phyloP scores from a whole-genome alignment of 1,140 invertebrate genomes.

The Conopomorpha cramerella region DNA sequence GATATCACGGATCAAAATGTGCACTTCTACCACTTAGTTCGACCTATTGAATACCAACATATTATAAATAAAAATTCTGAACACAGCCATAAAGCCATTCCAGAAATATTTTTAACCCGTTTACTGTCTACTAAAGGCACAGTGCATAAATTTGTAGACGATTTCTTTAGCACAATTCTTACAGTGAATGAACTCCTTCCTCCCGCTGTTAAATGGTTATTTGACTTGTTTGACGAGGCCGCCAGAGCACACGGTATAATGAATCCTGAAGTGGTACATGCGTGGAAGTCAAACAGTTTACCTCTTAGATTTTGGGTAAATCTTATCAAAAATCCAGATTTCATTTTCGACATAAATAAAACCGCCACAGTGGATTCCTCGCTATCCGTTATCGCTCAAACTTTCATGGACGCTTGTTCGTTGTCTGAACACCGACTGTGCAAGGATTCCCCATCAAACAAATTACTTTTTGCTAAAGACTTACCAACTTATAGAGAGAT shows the following conservation, averaged over 20 bases:
- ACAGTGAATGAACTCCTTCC: slow-evolving; percentile 89
- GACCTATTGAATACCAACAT: slow-evolving; percentile 78
- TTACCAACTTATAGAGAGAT: slow-evolving; percentile 87
- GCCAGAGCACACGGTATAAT: slow-evolving; percentile 82
- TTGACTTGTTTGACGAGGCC: slow-evolving; percentile 92
- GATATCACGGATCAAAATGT: slow-evolving; percentile 74
- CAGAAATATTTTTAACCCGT: slow-evolving; percentile 93
- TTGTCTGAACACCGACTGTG: slow-evolving; percentile 86
- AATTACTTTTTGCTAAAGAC: slow-evolving; percentile 93
- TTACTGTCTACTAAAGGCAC: slow-evolving; percentile 93
- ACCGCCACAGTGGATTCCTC: slow-evolving; percentile 90
- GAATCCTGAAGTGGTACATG: slow-evolving; percentile 86
- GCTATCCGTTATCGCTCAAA: slow-evolving; percentile 93
- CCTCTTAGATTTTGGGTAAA: slow-evolving; percentile 96
- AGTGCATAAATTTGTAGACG: slow-evolving; percentile 95
- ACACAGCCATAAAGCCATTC: slow-evolving; percentile 88
- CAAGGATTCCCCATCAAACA: slow-evolving; percentile 94
- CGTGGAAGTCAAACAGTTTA: slow-evolving; percentile 96
- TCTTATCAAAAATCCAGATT: slow-evolving; percentile 96
- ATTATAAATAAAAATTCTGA: slow-evolving; percentile 68
- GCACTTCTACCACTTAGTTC: slow-evolving; percentile 82
- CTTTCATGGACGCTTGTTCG: slow-evolving; percentile 94
- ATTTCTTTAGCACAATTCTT: slow-evolving; percentile 89
- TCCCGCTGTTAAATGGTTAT: slow-evolving; percentile 93
- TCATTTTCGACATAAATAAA: slow-evolving; percentile 95